These are phyloP conservation scores for Gymnodraco acuticeps DNA, from an alignment of 2,797 vertebrate genomes.

Conservation along the genomic window DNA sequence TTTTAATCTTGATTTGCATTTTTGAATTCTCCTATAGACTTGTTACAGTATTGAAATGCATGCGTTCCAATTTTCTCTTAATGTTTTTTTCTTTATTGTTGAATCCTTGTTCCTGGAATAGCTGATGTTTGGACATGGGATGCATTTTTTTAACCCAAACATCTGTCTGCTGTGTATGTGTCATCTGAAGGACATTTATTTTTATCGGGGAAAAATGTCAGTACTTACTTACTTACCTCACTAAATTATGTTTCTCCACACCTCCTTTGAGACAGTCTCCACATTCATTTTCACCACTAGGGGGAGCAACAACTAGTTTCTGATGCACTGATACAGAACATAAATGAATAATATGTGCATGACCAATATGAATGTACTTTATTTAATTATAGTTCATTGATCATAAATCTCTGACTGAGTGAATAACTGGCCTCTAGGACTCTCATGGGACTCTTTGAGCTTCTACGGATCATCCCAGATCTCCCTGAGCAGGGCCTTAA, in stretches of 20 bases:
- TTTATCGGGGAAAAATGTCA: not conserved
- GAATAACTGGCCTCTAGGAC: conserved; percentile 10
- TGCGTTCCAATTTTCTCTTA: too few relatives aligned
- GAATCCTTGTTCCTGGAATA: not conserved
- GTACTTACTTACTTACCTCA: not conserved
- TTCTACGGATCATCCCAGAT: not conserved
- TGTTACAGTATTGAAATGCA: not conserved
- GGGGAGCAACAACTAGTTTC: conserved; percentile 34
- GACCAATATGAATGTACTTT: conserved; percentile 26
- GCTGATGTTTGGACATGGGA: not conserved
- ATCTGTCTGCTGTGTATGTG: not conserved
- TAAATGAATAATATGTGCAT: conserved; percentile 26
- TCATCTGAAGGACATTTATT: not conserved
- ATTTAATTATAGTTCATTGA: conserved; percentile 32
- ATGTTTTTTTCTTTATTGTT: not conserved
- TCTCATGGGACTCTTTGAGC: not conserved
- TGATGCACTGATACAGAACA: conserved; percentile 2
- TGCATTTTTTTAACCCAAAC: not conserved
- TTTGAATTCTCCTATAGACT: not conserved
- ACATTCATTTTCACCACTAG: conserved; percentile 35
- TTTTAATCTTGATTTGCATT: not conserved
- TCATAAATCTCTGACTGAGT: conserved; percentile 29
- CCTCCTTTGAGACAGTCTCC: not conserved
- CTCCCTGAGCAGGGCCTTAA: not conserved
- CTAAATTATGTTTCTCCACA: not conserved